These are phyloP conservation scores for Drosophila demipolita DNA, from an alignment of 2,888 invertebrate species.

Conservation along the genomic window DNA sequence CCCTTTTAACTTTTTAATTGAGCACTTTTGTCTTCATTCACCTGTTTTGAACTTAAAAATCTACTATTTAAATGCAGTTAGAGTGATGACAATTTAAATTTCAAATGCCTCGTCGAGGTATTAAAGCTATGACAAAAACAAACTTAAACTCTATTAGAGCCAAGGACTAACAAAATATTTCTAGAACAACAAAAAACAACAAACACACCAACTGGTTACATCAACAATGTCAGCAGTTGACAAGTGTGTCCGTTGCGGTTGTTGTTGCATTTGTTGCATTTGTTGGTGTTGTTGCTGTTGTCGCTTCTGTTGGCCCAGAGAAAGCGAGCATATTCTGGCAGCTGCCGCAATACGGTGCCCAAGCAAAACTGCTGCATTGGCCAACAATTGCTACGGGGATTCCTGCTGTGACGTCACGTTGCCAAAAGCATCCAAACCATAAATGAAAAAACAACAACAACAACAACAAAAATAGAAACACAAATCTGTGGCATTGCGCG, in stretches of 20 bases:
- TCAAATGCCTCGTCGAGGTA: neutral
- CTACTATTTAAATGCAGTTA: neutral
- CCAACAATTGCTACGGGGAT: neutral
- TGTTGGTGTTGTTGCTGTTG: slow-evolving; percentile 26
- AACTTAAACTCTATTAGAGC: slow-evolving; percentile 12
- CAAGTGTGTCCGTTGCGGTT: slow-evolving; percentile 56
- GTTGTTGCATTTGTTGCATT: slow-evolving; percentile 11
- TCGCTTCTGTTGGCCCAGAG: slow-evolving; percentile 12
- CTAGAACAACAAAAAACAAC: slow-evolving; percentile 10
- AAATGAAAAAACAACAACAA: slow-evolving; percentile 3
- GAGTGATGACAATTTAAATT: neutral
- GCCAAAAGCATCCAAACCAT: slow-evolving; percentile 1
- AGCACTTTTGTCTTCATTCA: neutral
- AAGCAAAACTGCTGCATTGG: slow-evolving; percentile 7
- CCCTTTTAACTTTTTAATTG: neutral
- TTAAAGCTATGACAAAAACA: neutral
- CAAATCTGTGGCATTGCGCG: slow-evolving; percentile 34
- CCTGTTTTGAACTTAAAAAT: neutral
- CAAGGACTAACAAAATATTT: neutral
- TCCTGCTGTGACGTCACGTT: slow-evolving; percentile 40
- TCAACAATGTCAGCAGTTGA: slow-evolving; percentile 38
- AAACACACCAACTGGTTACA: slow-evolving; percentile 25
- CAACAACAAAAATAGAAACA: neutral
- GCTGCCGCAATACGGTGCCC: slow-evolving; percentile 20
- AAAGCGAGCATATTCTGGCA: slow-evolving; percentile 11